These are phyloP conservation scores for Alloscopus bannaensis DNA, from an alignment of 2,888 invertebrate species.

Conservation along the genomic window DNA sequence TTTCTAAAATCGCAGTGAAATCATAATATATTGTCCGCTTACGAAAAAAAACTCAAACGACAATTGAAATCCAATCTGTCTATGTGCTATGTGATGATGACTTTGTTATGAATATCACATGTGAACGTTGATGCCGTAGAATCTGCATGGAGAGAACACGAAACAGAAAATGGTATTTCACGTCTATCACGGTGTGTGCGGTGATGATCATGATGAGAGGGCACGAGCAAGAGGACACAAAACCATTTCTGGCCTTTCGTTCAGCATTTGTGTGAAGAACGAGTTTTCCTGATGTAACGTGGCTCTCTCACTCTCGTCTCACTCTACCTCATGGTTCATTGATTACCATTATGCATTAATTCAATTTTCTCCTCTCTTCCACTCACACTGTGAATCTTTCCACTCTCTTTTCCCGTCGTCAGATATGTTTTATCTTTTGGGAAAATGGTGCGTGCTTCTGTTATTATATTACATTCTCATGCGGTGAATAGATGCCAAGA, in stretches of 20 bases:
- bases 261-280: not conserved
- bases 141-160: too few relatives aligned
- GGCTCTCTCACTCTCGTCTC: conserved; percentile 17
- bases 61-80: too few relatives aligned
- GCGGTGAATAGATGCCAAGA: conserved; percentile 34
- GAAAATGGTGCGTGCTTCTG: conserved; percentile 55
- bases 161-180: too few relatives aligned
- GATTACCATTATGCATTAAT: conserved; percentile 65
- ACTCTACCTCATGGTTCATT: conserved; percentile 58
- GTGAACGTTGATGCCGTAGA: not conserved
- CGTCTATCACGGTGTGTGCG: too few relatives aligned
- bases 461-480: conserved; percentile 44
- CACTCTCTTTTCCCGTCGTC: conserved; percentile 21
- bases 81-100: not conserved
- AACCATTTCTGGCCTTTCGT: too few relatives aligned
- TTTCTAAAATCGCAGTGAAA: too few relatives aligned
- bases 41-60: too few relatives aligned
- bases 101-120: not conserved
- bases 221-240: too few relatives aligned
- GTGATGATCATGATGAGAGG: too few relatives aligned
- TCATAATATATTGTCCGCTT: too few relatives aligned
- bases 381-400: conserved; percentile 34
- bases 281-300: conserved; percentile 10
- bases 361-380: conserved; percentile 59
- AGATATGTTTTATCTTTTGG: conserved; percentile 57